Percentiles rank a stretch among this genome's conserved stretches.
Conservation (phyloP, 2,888 invertebrate genomes). For the Bhutanitis thaidina region DNA sequence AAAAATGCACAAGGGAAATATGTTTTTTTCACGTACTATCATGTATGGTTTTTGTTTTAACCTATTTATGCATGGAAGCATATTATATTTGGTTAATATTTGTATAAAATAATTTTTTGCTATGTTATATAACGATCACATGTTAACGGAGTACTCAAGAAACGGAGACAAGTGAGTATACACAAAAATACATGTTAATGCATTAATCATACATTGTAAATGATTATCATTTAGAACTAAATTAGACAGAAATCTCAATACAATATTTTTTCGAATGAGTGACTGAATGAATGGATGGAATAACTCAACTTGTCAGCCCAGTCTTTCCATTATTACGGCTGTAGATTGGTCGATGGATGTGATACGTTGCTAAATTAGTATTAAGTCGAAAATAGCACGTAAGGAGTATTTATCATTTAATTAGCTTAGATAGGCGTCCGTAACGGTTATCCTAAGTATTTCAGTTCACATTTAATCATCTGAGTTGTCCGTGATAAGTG, state of each 20-base stretch:
- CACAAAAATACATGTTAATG: not conserved
- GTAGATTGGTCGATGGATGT: slow-evolving; percentile 68
- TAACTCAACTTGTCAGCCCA: slow-evolving; percentile 31
- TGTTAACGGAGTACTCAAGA: slow-evolving; percentile 5
- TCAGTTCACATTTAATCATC: slow-evolving; percentile 57
- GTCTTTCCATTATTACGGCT: slow-evolving; percentile 53
- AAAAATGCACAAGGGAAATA: slow-evolving; percentile 1
- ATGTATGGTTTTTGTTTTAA: not conserved
- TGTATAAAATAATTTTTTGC: not conserved
- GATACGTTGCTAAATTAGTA: slow-evolving; percentile 68
- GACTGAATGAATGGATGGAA: slow-evolving; percentile 14
- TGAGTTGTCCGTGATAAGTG: slow-evolving; percentile 25
- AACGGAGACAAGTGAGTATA: not conserved
- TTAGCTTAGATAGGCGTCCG: slow-evolving; percentile 66
- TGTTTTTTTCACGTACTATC: not conserved
- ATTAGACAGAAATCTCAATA: slow-evolving; percentile 15
- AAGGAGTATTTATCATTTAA: slow-evolving; percentile 72
- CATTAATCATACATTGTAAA: not conserved
- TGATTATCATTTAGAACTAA: not conserved
- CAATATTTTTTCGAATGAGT: slow-evolving; percentile 21
- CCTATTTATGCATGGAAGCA: slow-evolving; percentile 2
- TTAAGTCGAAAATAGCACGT: slow-evolving; percentile 61
- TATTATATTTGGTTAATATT: not conserved
- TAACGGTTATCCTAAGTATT: slow-evolving; percentile 54
- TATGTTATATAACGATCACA: not conserved